These are phyloP conservation scores for Nematopogon swammerdamellus DNA, from an alignment of 2,888 invertebrate genomes.

Conservation along the genomic window DNA sequence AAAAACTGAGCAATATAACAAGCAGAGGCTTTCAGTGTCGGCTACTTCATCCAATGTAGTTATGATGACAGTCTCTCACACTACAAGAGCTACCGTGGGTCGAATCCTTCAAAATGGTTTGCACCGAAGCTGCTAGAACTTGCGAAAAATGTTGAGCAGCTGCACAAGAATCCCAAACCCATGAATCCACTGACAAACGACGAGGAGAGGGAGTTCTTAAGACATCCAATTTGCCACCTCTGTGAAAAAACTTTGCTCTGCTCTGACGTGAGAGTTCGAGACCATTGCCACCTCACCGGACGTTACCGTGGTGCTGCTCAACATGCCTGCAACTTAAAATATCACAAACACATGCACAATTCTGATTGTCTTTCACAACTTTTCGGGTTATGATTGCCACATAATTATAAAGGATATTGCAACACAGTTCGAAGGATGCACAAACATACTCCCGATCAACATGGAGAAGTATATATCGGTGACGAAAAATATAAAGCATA, in stretches of 20 bases:
- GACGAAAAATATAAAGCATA: conserved; percentile 1
- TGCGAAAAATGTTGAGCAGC: neutral
- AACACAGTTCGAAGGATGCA: conserved; percentile 2
- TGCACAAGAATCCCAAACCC: neutral
- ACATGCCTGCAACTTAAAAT: neutral
- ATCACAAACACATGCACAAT: neutral
- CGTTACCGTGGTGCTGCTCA: neutral
- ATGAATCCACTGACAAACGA: neutral
- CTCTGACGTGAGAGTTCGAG: neutral
- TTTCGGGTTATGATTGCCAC: conserved; percentile 7
- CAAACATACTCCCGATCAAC: neutral
- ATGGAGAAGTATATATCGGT: neutral
- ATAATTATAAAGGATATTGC: conserved; percentile 4
- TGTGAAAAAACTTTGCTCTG: neutral
- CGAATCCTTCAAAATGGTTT: neutral
- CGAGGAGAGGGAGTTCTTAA: neutral
- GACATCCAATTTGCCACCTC: neutral
- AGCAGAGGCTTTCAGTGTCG: neutral
- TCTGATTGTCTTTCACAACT: conserved; percentile 7
- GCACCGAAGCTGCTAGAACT: neutral
- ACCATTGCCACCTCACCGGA: neutral
- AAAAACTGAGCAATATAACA: neutral
- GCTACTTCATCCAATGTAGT: neutral
- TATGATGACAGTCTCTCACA: neutral
- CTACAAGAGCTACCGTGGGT: neutral